Percentiles rank a stretch among this genome's conserved stretches.
Evolutionary conservation across 2,888 invertebrate genomes (phyloP).

Genomic region (Eutolmus rufibarbis): DNA sequence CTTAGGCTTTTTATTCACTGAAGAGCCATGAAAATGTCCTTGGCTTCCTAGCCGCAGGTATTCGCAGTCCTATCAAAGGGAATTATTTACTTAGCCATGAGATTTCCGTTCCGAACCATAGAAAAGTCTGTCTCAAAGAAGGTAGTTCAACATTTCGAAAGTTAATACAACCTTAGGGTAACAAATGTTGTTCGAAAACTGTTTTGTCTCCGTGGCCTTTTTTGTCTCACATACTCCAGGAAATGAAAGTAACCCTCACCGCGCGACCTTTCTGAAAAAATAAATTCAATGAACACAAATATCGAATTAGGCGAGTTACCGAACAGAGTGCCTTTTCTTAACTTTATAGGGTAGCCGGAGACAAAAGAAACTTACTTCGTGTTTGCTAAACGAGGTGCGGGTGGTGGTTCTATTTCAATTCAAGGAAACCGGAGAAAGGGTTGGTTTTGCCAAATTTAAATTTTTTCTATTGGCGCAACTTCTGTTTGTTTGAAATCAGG

Average conservation of each 20-base stretch:
- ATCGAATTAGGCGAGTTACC: neutral
- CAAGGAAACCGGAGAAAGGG: neutral
- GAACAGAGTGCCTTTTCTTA: neutral
- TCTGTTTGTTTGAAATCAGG: neutral
- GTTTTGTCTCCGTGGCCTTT: neutral
- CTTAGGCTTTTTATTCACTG: conserved; percentile 18
- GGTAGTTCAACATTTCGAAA: neutral
- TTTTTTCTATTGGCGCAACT: neutral
- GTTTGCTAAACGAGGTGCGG: neutral
- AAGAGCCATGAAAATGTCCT: neutral
- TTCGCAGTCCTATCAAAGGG: neutral
- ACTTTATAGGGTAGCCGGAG: neutral
- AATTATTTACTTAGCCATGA: conserved; percentile 16
- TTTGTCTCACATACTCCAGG: neutral
- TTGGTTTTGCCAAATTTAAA: neutral
- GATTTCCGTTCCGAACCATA: neutral
- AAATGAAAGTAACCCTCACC: neutral
- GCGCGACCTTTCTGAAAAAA: neutral
- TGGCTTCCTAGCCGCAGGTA: neutral
- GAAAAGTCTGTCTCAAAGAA: neutral
- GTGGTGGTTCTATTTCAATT: neutral
- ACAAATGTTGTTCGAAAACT: neutral
- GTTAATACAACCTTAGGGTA: neutral
- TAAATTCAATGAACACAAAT: neutral
- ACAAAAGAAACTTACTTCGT: neutral